phyloP scores from a whole-genome alignment of 2,888 invertebrate genomes.

The Lasius platythorax region DNA sequence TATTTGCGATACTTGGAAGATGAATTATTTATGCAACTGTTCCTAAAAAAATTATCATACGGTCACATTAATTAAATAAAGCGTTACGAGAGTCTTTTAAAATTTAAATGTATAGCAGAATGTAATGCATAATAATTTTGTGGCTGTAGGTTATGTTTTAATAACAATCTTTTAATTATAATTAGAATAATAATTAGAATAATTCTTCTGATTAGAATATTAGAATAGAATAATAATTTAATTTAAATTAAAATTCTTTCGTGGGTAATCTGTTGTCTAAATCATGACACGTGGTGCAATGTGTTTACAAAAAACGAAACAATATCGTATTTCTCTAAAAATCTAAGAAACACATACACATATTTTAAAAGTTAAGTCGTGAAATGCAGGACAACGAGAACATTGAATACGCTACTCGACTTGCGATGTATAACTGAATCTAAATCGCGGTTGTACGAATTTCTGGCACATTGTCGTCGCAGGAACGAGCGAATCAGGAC shows the following conservation, averaged over 20 bases:
- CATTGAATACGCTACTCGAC: not conserved
- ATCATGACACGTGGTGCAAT: not conserved
- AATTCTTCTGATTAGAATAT: not conserved
- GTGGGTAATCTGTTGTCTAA: not conserved
- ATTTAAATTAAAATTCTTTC: conserved; percentile 1
- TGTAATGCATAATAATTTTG: not conserved
- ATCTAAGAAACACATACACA: not conserved
- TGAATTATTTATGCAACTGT: not conserved
- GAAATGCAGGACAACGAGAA: not conserved
- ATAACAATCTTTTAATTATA: not conserved
- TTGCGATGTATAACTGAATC: conserved; percentile 16
- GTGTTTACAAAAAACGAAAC: not conserved
- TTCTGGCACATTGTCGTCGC: not conserved
- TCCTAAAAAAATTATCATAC: not conserved
- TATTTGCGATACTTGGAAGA: not conserved
- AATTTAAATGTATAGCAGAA: not conserved
- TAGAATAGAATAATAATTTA: not conserved
- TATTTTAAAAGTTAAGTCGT: not conserved
- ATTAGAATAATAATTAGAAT: not conserved
- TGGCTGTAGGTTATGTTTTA: not conserved
- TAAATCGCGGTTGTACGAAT: conserved; percentile 41
- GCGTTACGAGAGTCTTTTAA: not conserved
- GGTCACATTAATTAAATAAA: not conserved
- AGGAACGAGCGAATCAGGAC: conserved; percentile 24
- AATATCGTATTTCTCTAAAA: conserved; percentile 6